phyloP scores from a whole-genome alignment of 2,113 vertebrate species.

The Petrocephalus zakoni region DNA sequence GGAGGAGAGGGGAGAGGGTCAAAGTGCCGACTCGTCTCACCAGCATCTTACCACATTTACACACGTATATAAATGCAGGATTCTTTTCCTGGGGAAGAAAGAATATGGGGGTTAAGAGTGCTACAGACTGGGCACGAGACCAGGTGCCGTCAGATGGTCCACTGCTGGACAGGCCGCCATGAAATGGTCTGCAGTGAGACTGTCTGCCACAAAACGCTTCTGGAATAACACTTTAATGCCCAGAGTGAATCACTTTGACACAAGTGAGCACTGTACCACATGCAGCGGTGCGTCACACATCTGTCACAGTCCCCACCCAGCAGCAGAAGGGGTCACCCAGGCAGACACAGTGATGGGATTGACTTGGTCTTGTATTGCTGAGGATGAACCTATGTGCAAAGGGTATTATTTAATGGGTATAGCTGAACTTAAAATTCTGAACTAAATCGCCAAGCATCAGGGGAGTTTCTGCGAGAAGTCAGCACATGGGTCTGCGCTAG shows the following conservation, averaged over 20 bases:
- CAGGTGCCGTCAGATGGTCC: background rate
- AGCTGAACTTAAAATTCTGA: background rate
- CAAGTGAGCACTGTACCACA: background rate
- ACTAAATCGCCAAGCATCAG: background rate
- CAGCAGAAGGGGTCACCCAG: conserved; percentile 28
- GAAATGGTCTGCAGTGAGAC: background rate
- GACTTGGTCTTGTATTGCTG: conserved; percentile 37
- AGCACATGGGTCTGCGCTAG: background rate
- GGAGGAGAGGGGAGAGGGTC: conserved; percentile 12
- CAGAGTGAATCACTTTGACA: no score
- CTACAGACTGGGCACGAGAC: background rate
- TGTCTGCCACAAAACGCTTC: background rate
- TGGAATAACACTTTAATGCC: background rate
- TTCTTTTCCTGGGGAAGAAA: background rate
- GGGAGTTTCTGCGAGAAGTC: background rate
- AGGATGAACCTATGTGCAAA: conserved; percentile 9
- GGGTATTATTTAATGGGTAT: background rate
- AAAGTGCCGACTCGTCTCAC: background rate
- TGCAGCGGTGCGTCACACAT: conserved; percentile 20
- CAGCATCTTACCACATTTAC: background rate
- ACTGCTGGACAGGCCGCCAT: background rate
- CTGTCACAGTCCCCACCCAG: background rate
- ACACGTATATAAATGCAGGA: background rate
- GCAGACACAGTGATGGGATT: conserved; percentile 20
- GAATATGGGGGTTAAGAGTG: background rate